Evolutionary conservation across 2,888 invertebrate genomes (phyloP), one percentile per base, ranked within the genome.

Genomic region (Drosophila buzzatii): DNA sequence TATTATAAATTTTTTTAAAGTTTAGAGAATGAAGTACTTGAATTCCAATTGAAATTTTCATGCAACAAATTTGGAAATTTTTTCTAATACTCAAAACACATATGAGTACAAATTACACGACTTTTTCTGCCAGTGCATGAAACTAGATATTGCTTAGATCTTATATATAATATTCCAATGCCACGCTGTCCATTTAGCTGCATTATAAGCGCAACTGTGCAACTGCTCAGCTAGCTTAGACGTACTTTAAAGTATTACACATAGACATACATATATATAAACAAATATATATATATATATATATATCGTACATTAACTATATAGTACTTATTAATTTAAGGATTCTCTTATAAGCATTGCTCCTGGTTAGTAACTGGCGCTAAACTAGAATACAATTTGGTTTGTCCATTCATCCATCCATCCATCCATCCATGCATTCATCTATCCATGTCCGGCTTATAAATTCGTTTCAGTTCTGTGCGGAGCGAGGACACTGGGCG

Each of bases 401-500:
- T 83, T 84, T 77, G 31, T 53, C 20, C 51, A 47, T 47, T 2
- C 23, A 45, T 23, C 3, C 23, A 23, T 45, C 47, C 9, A 35
- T 51, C 33, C n/a, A n/a, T 51, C 3, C 0, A 33, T 35, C 20
- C 14, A 12, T 51, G 33, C 31, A 3, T 10, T 2, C 8, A 0
- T 37, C 20, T 2, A 3, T 14, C 52, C 23, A 23, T 23, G 5
- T 35, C 44, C 35, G 18, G 39, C 59, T 76, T 93, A 93, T 91
- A 93, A 91, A 92, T 93, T 93, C 86, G 93, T 93, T 92, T 93
- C 93, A 91, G 93, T 93, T 89, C 93, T 91, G 82, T 92, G 91
- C 73, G 92, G 91, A 68, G 91, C 83, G 67, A 85, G 77, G 64
- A 35, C 70, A 64, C 80, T 82, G 73, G 79, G 69, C 53, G 76